Conservation (phyloP, 1,140 invertebrate species). For the Varroa destructor region DNA sequence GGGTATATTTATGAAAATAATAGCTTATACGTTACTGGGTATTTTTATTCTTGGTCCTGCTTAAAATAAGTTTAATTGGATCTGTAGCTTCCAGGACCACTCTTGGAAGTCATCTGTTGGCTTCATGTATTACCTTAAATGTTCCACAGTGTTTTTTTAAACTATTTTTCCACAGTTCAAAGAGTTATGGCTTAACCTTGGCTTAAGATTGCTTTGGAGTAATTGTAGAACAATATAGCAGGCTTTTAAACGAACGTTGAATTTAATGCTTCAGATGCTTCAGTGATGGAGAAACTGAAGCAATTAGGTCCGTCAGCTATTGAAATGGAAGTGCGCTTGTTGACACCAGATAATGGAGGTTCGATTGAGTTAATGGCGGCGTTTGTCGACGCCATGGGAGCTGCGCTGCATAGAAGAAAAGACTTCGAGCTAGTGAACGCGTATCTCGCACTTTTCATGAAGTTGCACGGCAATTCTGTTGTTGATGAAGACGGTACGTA, state of each 20-base stretch:
- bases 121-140: no score
- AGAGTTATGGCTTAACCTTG: constrained; percentile 31
- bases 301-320: constrained; percentile 65
- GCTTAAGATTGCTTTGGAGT: background rate
- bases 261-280: constrained; percentile 36
- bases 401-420: constrained; percentile 56
- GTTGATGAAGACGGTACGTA: constrained; percentile 41
- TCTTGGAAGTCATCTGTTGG: no score
- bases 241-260: constrained; percentile 15
- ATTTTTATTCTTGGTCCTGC: no score
- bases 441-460: constrained; percentile 79
- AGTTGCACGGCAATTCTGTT: constrained; percentile 58
- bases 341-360: constrained; percentile 57
- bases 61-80: no score
- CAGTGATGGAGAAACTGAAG: constrained; percentile 61
- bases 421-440: constrained; percentile 85
- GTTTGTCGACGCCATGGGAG: constrained; percentile 63
- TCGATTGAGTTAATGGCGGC: constrained; percentile 54
- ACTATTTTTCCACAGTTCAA: constrained; percentile 2
- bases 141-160: no score
- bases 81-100: no score
- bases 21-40: no score
- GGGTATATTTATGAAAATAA: no score
- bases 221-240: constrained; percentile 6
- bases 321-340: constrained; percentile 71